These are phyloP conservation scores for Quadroppia sp. DNA, from an alignment of 2,888 invertebrate genomes.

Conservation along the genomic window DNA sequence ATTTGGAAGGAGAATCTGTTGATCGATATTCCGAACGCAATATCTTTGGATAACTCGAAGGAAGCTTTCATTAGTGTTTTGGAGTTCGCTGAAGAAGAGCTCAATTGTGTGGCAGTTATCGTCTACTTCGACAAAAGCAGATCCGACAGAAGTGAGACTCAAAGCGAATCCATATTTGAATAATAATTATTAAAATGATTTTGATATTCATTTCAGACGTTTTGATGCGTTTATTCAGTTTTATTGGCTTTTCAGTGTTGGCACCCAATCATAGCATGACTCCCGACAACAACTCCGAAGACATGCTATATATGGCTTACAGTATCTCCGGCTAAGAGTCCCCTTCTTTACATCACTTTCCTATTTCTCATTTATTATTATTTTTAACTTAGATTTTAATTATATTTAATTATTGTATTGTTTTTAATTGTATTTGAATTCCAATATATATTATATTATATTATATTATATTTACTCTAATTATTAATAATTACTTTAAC, in stretches of 20 bases:
- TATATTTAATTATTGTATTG: neutral
- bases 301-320: constrained; percentile 63
- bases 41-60: constrained; percentile 85
- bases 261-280: constrained; percentile 74
- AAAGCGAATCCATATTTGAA: too few species aligned
- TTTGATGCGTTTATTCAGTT: constrained; percentile 91
- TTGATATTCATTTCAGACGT: constrained; percentile 59
- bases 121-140: constrained; percentile 78
- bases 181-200: too few species aligned
- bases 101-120: constrained; percentile 73
- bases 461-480: too few species aligned
- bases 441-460: neutral
- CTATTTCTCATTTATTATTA: neutral
- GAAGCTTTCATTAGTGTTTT: constrained; percentile 89
- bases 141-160: constrained; percentile 65
- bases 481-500: neutral
- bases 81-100: constrained; percentile 91
- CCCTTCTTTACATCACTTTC: neutral
- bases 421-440: neutral
- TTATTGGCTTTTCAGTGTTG: constrained; percentile 85
- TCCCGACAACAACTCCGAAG: constrained; percentile 60
- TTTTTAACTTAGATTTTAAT: neutral
- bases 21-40: constrained; percentile 78
- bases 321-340: constrained; percentile 49
- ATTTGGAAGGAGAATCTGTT: constrained; percentile 73